Base-by-base conservation (phyloP, 2,113 vertebrate genomes). In the Phodopus roborovskii region DNA sequence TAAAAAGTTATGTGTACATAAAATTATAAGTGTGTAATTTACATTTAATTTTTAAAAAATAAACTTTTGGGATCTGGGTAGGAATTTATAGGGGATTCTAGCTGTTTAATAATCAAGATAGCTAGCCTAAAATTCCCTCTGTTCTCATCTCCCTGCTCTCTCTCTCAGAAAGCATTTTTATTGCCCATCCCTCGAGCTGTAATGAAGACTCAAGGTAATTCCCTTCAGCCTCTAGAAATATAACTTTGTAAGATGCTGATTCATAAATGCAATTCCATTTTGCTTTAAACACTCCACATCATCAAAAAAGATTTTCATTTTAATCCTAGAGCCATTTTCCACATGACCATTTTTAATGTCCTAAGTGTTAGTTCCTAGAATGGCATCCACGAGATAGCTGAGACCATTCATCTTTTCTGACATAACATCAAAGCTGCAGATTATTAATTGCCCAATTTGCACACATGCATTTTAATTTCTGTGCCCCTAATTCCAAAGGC, bases 321-420 rank as follows among this genome's bases (percentile, higher is more conserved):
- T 86, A 89, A 94, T 50, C 64, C 24, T 60, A 39, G 94, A 92
- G 58, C 42, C 48, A 93, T 83, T 96, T 96, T 88, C 58, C 66
- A 77, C 30, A 66, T 91, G 45, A 73, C 53, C 56, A 17, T 97
- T 94, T 94, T 94, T 90, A 84, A 71, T 64, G 15, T 75, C 53
- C 28, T 71, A 50, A 5, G 36, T 79, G 15, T 92, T 95, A 71
- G 60, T 48, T 39, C 26, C 87, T 95, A 64, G 20, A 88, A 90
- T 90, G 42, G n/a, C 24, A 88, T 88, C n/a, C 58, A 83, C n/a
- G 70, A 24, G 50, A 13, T 66, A 84, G 33, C 45, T 83, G 48
- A 75, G 39, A 56, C 30, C 84, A 90, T 92, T 92, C 56, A 94
- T 30, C 56, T 96, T 24, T 70, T 90, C 85, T 81, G 42, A 58